Base-by-base conservation (phyloP, 2,888 invertebrate species). In the Bursaphelenchus okinawaensis region DNA sequence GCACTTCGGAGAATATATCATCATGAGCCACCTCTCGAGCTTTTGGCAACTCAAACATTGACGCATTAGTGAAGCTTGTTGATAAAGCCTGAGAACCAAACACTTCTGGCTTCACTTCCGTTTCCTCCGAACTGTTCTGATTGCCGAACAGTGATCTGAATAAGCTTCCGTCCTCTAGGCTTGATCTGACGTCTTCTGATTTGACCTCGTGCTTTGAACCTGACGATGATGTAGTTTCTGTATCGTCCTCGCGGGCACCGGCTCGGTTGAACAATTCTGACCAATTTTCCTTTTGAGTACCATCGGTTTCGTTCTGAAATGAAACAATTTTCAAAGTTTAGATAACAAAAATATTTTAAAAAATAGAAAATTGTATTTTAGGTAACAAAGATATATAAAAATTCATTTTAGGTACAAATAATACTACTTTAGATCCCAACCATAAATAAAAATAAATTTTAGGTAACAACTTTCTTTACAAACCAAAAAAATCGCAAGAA, bases 1-100 rank as follows among this genome's bases (percentile, higher is more conserved):
- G 73, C 27, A 73, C 73, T 55, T 64, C 63, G 19, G 73, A 73
- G 40, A 73, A 73, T 19, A 65, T 60, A 20, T 58, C 68, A 27
- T 70, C 66, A 23, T 62, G 59, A 1, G 72, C 66, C n/a, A 70
- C 51, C 27, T 40, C 19, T 19, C 28, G 22, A n/a, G 63, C 55
- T 19, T 52, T 29, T 7, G 68, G 70, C 29, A 24, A 29, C 26
- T 71, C 70, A 20, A 52, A 55, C 9, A 66, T 64, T 9, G 40
- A 65, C 3, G 16, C 40, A 4, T 12, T 40, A 40, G 12, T 59
- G 55, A 31, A 59, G 7, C 40, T 50, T 4, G 22, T 20, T 12
- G 60, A 50, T 16, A 59, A 19, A 40, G 12, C 40, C n/a, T 40
- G 40, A 6, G 16, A 23, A 58, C 67, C 16, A 51, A 27, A 20